A percentile compares a stretch with the other conserved stretches of the same genome.
phyloP scores from a whole-genome alignment of 2,888 invertebrate species.

The Disparrhopalites patrizii region DNA sequence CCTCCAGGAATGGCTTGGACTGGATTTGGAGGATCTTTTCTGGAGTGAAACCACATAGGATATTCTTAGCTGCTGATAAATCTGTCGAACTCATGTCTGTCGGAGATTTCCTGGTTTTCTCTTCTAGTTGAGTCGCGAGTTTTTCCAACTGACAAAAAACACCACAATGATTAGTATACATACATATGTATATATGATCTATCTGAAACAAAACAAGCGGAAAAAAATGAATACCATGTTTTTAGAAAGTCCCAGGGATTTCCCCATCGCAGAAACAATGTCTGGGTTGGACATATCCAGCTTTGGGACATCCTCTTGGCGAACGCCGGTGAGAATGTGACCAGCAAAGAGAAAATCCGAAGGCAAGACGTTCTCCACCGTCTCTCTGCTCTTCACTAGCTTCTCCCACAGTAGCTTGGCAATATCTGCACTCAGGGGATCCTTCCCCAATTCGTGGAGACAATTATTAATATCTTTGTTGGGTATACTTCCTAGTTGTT shows the following conservation, averaged over 20 bases:
- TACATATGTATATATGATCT: background rate
- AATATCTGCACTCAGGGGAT: conserved; percentile 32
- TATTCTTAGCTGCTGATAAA: conserved; percentile 36
- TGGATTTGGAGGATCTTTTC: conserved; percentile 34
- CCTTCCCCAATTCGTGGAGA: conserved; percentile 41
- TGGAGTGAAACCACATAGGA: conserved; percentile 40
- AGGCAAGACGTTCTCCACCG: conserved; percentile 22
- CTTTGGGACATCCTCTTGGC: conserved; percentile 34
- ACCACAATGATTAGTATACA: background rate
- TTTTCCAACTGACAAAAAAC: conserved; percentile 34
- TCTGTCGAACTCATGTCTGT: conserved; percentile 31
- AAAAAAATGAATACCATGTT: conserved; percentile 32
- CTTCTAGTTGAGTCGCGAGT: conserved; percentile 38
- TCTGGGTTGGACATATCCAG: conserved; percentile 40
- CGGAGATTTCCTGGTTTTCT: conserved; percentile 29
- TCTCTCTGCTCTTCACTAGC: conserved; percentile 25
- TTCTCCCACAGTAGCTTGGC: conserved; percentile 41
- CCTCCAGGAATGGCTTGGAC: conserved; percentile 36
- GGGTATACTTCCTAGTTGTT: conserved; percentile 34
- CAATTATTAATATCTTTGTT: conserved; percentile 37
- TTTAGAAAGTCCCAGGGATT: conserved; percentile 39
- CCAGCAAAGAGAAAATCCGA: conserved; percentile 33
- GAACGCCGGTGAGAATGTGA: conserved; percentile 39
- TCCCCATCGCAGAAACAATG: conserved; percentile 39
- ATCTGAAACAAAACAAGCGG: background rate